A percentile compares a stretch with the other conserved stretches of the same genome.
Evolutionary conservation across 2,797 vertebrate genomes (phyloP).

Genomic region (Mallotus villosus): DNA sequence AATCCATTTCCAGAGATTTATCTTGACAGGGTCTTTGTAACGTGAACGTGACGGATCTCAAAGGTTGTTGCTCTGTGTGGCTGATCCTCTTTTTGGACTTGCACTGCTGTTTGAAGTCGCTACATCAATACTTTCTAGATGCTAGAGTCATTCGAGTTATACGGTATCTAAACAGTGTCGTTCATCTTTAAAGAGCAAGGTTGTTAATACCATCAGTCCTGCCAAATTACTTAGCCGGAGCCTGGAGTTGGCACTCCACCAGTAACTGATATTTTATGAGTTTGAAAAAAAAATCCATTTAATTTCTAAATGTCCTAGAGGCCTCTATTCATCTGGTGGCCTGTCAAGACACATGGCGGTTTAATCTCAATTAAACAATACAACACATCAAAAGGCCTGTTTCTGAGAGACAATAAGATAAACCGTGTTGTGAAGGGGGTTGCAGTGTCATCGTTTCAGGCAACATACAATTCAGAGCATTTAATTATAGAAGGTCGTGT

Average conservation of each 20-base stretch:
- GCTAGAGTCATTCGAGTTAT: constrained; percentile 15
- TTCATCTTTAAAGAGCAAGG: constrained; percentile 11
- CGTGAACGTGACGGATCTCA: constrained; percentile 31
- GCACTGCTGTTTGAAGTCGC: constrained; percentile 35
- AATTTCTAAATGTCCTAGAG: constrained; percentile 44
- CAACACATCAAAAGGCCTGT: constrained; percentile 27
- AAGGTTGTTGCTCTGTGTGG: constrained; percentile 10
- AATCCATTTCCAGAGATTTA: constrained; percentile 40
- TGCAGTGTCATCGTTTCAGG: background rate
- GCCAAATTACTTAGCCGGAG: constrained; percentile 52
- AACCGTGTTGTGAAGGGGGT: background rate
- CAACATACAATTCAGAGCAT: too few species aligned
- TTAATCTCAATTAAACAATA: constrained; percentile 53
- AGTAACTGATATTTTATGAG: constrained; percentile 29
- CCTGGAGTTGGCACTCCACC: constrained; percentile 38
- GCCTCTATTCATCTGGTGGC: constrained; percentile 39
- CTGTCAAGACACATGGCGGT: constrained; percentile 29
- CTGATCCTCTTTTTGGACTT: constrained; percentile 35
- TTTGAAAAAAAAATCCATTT: constrained; percentile 29
- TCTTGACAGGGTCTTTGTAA: constrained; percentile 47
- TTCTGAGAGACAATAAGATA: background rate
- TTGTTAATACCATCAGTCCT: constrained; percentile 39
- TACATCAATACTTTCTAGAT: constrained; percentile 40
- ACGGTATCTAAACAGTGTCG: constrained; percentile 18
- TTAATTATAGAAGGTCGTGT: too few species aligned